Base-by-base conservation (phyloP, 35 echinoderm and acorn worm species). In the Hemicentrotus pulcherrimus region DNA sequence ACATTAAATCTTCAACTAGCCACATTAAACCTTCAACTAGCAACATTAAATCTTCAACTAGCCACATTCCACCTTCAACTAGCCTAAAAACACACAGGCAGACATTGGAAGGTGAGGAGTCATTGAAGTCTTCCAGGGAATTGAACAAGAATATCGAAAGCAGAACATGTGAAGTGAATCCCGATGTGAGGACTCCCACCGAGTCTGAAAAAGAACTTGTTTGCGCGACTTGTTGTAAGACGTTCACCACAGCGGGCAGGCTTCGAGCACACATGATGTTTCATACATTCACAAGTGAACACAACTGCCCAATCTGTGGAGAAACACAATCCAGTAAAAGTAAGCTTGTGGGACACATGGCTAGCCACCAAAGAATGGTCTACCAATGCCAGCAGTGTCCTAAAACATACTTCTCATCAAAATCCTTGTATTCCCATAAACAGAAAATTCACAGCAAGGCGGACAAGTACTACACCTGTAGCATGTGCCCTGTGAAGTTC, bases 201-300 rank as follows among this genome's bases (percentile, higher is more conserved):
- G 8, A n/a, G 6, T 8, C 65, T 28, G 22, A 0, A 22, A 78
- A 78, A 78, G 65, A 78, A 6, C 28, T 93, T 31, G n/a, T 93
- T 31, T 93, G 91, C 30, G 31, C 2, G n/a, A 93, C 48, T 31
- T 93, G 91, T 58, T 32, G 47, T 47, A 93, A 93, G 91, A 32
- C 11, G 0, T 93, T 93, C n/a, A 4, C 91, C 32, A 93, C 46
- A 19, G 48, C 58, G 31, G 91, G 91, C 46, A 93, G 91, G 48
- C 91, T 93, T 24, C 15, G 9, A 22, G 48, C 48, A 11, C 91
- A 93, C 91, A 58, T 4, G 47, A 58, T 19, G 91, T 93, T 93
- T 47, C 91, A 93, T 24, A 31, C 19, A 14, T 24, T 48, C 13
- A 58, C 46, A 19, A 46, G 11, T 90, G 32, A 90, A 33, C n/a